A percentile compares a stretch with the other conserved stretches of the same genome.
phyloP scores from a whole-genome alignment of 2,888 invertebrate genomes.

The Ichneumoninae sp. region DNA sequence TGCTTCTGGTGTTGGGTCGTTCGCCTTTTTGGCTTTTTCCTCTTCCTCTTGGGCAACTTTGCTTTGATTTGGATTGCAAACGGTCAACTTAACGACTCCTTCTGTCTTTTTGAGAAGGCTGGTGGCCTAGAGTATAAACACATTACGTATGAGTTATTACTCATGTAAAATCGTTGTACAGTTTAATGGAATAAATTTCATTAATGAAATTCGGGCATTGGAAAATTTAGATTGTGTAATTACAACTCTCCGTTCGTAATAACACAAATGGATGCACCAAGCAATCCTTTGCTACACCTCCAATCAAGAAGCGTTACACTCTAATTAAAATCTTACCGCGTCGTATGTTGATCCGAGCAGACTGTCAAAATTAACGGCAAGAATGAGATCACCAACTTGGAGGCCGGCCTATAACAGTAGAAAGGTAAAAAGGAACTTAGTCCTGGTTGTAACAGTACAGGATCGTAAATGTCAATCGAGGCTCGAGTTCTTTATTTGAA shows the following conservation, averaged over 20 bases:
- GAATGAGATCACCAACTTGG: conserved; percentile 98
- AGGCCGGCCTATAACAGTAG: conserved; percentile 91
- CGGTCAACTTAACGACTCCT: conserved; percentile 92
- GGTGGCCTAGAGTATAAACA: conserved; percentile 88
- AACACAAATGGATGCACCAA: too few species aligned
- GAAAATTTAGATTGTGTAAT: too few species aligned
- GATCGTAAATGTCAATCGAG: too few species aligned
- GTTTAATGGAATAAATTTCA: too few species aligned
- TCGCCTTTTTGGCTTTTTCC: conserved; percentile 81
- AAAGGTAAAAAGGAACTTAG: conserved; percentile 24
- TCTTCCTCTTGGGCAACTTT: conserved; percentile 86
- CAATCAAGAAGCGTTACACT: neutral
- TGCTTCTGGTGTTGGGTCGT: conserved; percentile 14
- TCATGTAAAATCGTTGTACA: too few species aligned
- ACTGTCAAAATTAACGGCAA: conserved; percentile 97
- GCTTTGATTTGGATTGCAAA: conserved; percentile 93
- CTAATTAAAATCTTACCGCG: conserved; percentile 86
- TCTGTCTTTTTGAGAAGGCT: conserved; percentile 93
- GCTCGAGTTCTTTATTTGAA: too few species aligned
- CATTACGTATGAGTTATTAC: neutral
- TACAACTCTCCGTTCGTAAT: too few species aligned
- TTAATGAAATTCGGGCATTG: too few species aligned
- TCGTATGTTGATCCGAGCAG: conserved; percentile 94
- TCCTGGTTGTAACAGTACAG: too few species aligned
- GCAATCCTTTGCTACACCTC: too few species aligned